These are phyloP conservation scores for Peromyscus nudipes DNA, from an alignment of 2,797 vertebrate species.

Conservation along the genomic window DNA sequence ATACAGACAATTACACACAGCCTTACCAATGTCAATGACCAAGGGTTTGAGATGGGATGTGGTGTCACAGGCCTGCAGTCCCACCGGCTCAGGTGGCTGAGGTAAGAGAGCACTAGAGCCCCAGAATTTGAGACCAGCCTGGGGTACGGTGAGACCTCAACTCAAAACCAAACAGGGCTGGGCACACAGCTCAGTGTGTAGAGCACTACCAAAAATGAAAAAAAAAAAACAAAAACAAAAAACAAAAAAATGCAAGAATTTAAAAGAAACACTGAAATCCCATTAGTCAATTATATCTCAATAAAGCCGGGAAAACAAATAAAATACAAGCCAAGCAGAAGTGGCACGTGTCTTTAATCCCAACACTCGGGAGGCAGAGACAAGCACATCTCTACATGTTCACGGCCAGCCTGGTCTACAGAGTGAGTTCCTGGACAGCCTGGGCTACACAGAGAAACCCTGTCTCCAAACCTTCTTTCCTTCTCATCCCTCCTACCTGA, in stretches of 20 bases:
- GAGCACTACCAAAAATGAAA: neutral
- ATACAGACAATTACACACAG: conserved; percentile 17
- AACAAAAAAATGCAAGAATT: neutral
- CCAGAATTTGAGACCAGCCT: neutral
- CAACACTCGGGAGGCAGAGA: neutral
- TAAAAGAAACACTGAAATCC: neutral
- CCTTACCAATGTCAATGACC: conserved; percentile 57
- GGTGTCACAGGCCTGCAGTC: neutral
- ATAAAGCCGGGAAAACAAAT: neutral
- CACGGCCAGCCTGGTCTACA: neutral
- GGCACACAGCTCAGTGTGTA: neutral
- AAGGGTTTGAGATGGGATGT: neutral
- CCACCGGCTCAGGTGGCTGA: neutral
- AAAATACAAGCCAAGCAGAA: neutral
- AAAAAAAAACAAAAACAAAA: neutral
- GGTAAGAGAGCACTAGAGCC: neutral
- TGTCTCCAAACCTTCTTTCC: neutral
- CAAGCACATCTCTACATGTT: neutral
- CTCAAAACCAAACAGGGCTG: neutral
- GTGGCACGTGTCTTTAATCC: neutral
- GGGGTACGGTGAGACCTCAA: neutral
- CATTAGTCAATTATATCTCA: neutral
- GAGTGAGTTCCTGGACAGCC: neutral
- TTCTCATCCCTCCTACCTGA: neutral
- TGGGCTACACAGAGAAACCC: neutral